phyloP scores from a whole-genome alignment of 2,888 invertebrate genomes.

The Formica aserva region DNA sequence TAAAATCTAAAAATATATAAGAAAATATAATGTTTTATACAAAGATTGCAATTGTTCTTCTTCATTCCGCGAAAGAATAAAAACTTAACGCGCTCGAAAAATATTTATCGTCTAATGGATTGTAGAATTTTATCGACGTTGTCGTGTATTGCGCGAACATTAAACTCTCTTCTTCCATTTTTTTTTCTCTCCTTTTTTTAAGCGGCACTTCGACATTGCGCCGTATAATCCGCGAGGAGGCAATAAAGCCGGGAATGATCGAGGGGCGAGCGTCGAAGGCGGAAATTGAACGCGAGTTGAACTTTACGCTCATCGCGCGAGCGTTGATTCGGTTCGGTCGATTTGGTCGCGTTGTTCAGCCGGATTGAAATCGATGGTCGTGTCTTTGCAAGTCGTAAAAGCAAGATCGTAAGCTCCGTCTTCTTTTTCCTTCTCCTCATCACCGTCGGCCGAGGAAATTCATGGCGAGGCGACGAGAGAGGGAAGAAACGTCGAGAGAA shows the following conservation, averaged over 20 bases:
- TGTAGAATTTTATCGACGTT: conserved; percentile 8
- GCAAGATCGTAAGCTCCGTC: conserved; percentile 11
- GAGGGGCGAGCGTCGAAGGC: conserved; percentile 51
- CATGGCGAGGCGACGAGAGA: neutral
- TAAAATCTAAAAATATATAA: neutral
- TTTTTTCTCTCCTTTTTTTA: conserved; percentile 3
- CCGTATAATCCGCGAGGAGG: conserved; percentile 35
- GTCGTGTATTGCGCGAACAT: neutral
- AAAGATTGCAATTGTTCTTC: conserved; percentile 1
- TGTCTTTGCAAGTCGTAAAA: conserved; percentile 37
- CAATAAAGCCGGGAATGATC: conserved; percentile 56
- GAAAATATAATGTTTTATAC: neutral
- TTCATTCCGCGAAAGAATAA: conserved; percentile 50
- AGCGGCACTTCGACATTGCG: conserved; percentile 39
- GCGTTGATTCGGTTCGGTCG: conserved; percentile 55
- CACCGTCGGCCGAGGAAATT: neutral
- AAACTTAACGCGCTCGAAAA: conserved; percentile 46
- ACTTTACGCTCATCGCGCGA: conserved; percentile 74
- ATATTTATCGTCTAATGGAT: neutral
- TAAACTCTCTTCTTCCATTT: neutral
- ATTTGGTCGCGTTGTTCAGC: conserved; percentile 48
- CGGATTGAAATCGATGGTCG: conserved; percentile 53
- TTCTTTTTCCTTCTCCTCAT: conserved; percentile 24
- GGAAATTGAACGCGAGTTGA: conserved; percentile 75
- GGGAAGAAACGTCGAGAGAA: neutral